Conservation (phyloP, 2,113 vertebrate species). For the Argyrosomus japonicus region DNA sequence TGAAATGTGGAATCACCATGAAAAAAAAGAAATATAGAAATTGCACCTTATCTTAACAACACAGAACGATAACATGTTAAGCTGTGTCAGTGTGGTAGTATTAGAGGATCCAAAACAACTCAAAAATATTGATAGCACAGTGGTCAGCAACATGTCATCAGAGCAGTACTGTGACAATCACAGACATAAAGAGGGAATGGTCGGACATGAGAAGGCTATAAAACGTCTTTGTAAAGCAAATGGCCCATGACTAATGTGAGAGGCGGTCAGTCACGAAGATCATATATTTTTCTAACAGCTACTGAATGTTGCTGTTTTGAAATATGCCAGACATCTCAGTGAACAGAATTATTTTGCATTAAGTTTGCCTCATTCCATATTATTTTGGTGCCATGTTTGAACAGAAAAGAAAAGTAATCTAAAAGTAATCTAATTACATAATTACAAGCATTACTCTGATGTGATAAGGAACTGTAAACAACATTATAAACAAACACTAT, state of each 20-base stretch:
- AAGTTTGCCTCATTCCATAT: neutral
- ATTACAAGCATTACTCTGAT: no score
- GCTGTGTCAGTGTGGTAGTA: neutral
- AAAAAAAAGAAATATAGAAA: slow-evolving; percentile 23
- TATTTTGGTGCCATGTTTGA: neutral
- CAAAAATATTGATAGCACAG: no score
- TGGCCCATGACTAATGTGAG: neutral
- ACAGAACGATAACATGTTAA: neutral
- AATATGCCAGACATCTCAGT: neutral
- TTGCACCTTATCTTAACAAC: neutral
- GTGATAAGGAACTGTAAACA: neutral
- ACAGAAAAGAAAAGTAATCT: no score
- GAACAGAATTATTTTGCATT: neutral
- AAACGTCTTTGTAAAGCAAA: neutral
- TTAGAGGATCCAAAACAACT: neutral
- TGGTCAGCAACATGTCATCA: neutral
- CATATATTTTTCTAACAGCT: neutral
- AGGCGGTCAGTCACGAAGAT: neutral
- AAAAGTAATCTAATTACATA: no score
- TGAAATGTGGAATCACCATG: neutral
- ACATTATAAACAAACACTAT: neutral
- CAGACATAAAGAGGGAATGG: neutral
- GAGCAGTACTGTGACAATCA: neutral
- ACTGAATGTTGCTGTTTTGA: neutral
- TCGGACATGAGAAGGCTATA: neutral